These are phyloP conservation scores for Zaprionus capensis DNA, from an alignment of 1,140 invertebrate species.

Conservation along the genomic window DNA sequence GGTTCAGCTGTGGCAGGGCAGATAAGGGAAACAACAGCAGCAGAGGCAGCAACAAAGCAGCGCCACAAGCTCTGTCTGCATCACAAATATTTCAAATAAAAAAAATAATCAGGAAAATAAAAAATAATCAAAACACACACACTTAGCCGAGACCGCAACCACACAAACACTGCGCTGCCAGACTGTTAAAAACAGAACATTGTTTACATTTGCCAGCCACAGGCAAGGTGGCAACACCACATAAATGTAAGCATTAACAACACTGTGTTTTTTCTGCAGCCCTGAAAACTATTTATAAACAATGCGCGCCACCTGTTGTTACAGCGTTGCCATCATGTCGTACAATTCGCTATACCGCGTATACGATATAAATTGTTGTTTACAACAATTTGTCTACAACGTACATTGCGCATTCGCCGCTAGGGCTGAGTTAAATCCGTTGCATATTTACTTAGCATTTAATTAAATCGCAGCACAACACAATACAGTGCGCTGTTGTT, in stretches of 20 bases:
- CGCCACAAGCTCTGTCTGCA: neutral
- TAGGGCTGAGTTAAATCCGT: neutral
- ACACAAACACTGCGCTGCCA: neutral
- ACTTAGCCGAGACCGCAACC: conserved; percentile 2
- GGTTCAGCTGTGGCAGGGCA: conserved; percentile 1
- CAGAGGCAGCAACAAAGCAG: neutral
- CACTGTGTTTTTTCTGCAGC: neutral
- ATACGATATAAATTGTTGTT: neutral
- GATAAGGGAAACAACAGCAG: neutral
- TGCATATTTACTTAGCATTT: conserved; percentile 8
- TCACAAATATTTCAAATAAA: neutral
- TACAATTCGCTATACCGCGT: neutral
- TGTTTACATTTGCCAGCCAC: neutral
- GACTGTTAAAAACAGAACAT: neutral
- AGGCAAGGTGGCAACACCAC: neutral
- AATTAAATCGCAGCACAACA: neutral
- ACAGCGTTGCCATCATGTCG: conserved; percentile 7
- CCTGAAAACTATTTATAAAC: neutral
- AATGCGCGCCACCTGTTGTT: neutral
- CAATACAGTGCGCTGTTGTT: neutral
- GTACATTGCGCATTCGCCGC: conserved; percentile 15
- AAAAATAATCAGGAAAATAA: neutral
- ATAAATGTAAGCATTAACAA: neutral
- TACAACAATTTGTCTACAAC: neutral
- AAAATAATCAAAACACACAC: neutral